Conservation (phyloP, 2,113 vertebrate species). For the Alosa alosa region DNA sequence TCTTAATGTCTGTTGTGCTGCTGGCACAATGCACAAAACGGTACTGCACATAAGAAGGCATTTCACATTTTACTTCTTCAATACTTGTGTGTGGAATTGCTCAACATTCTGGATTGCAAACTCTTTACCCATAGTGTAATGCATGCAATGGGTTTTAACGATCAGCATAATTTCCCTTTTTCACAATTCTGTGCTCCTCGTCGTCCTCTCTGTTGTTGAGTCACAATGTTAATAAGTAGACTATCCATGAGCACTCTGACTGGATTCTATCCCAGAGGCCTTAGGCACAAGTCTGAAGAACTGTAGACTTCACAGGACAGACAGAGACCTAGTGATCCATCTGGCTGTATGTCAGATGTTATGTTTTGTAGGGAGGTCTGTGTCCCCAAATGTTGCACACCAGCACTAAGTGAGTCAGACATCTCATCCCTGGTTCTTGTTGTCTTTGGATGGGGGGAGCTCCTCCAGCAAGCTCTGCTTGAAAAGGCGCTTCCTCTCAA, state of each 20-base stretch:
- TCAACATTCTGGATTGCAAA: too few relatives aligned
- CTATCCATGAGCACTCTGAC: neutral
- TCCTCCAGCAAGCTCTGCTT: conserved; percentile 65
- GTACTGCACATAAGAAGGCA: neutral
- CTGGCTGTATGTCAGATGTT: neutral
- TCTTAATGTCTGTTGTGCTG: neutral
- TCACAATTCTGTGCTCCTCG: neutral
- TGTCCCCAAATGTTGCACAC: neutral
- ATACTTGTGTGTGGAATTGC: too few relatives aligned
- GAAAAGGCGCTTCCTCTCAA: conserved; percentile 83
- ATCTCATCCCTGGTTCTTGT: neutral
- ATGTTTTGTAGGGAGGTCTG: neutral
- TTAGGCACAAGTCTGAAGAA: too few relatives aligned
- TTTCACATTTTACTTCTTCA: neutral
- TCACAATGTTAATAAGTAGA: neutral
- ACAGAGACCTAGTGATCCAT: neutral
- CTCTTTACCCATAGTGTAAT: neutral
- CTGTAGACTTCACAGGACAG: neutral
- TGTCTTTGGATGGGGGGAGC: neutral
- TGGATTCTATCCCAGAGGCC: neutral
- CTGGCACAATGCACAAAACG: neutral
- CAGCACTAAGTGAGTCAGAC: neutral
- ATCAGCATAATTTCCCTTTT: too few relatives aligned
- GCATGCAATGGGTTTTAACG: too few relatives aligned
- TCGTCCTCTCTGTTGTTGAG: neutral